phyloP scores from a whole-genome alignment of 2,888 invertebrate genomes.

The Epinotia bilunana region DNA sequence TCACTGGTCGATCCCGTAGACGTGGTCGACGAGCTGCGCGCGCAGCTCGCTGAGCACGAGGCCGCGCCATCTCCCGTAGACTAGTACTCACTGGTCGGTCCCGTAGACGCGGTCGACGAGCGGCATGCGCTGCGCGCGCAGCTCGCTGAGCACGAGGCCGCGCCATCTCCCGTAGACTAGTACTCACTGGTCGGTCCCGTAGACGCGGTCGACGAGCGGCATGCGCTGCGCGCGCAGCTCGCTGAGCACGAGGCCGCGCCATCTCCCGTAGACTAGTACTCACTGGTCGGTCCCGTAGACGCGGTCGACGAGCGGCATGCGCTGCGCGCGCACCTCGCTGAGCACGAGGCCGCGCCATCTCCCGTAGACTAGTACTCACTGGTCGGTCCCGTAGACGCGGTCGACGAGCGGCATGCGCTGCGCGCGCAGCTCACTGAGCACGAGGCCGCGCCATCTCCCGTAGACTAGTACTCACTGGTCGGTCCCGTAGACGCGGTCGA shows the following conservation, averaged over 20 bases:
- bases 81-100: too few species aligned
- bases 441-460: too few species aligned
- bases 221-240: background rate
- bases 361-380: slow-evolving; percentile 53
- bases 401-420: background rate
- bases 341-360: too few species aligned
- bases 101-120: too few species aligned
- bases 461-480: slow-evolving; percentile 67
- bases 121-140: slow-evolving; percentile 42
- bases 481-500: slow-evolving; percentile 71
- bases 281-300: slow-evolving; percentile 55
- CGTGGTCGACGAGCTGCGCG: too few species aligned
- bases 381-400: slow-evolving; percentile 67
- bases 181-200: slow-evolving; percentile 75
- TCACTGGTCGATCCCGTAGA: too few species aligned
- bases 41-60: too few species aligned
- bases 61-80: too few species aligned
- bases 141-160: too few species aligned
- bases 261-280: background rate
- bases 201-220: slow-evolving; percentile 6
- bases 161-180: slow-evolving; percentile 57
- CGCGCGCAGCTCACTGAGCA: background rate
- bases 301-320: slow-evolving; percentile 70
- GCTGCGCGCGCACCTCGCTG: slow-evolving; percentile 62
- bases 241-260: too few species aligned